Base-by-base conservation (phyloP, 2,797 vertebrate genomes). In the Rhyacichthys aspro region DNA sequence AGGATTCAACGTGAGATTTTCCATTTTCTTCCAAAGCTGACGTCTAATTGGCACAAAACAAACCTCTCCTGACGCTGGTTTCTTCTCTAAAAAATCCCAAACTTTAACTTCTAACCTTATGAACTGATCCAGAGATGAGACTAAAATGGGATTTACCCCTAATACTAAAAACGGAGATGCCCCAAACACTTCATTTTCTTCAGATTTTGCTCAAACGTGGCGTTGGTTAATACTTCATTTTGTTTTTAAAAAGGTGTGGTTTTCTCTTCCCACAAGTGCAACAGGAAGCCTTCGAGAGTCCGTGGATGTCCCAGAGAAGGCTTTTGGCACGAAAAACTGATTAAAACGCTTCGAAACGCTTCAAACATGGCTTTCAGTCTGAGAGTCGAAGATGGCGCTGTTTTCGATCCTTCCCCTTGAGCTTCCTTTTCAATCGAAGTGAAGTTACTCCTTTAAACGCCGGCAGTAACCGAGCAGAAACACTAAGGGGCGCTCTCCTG, bases 211-310 rank as follows among this genome's bases (percentile, higher is more conserved):
- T 74, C 68, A 60, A 39, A 6, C 3, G 2, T 7, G 43, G 43
- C 45, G 16, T 10, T 3, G 5, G 28, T 34, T 34, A 5, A 16
- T 16, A 19, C 7, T 18, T 9, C 9, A 19, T 9, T 5, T 48
- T 8, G 5, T 34, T 39, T 44, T 56, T 44, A 37, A 69, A 72
- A 66, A 67, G 50, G 14, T 15, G n/a, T 9, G 8, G 19, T 45
- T 43, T 10, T 44, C 37, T 9, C 2, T 0, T 18, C 36, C 41
- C 28, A 14, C 19, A 53, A 41, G 74, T 76, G 68, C 74, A 79
- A 71, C 77, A 77, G 55, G 68, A 68, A 78, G 59, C 67, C 67
- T 83, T 76, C 17, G 54, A 53, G 60, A 65, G 79, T 83, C 78
- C 59, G 66, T 44, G 65, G 72, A 57, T 34, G 63, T 77, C 72